Conservation (phyloP, 2,888 invertebrate genomes). For the Epirrhoe alternata region DNA sequence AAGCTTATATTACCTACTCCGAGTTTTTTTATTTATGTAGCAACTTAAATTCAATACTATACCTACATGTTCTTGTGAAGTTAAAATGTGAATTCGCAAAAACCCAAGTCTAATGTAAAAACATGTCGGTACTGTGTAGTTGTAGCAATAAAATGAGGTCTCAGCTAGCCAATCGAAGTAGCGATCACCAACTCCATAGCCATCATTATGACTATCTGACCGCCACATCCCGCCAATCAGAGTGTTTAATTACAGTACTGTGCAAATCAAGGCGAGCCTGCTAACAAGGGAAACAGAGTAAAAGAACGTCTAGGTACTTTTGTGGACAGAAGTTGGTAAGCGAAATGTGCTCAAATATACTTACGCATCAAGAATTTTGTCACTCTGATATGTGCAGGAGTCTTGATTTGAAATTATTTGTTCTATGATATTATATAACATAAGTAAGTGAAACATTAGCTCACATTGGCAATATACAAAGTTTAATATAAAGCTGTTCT, state of each 20-base stretch:
- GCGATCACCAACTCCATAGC: slow-evolving; percentile 16
- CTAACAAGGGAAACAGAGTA: slow-evolving; percentile 55
- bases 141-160: slow-evolving; percentile 5
- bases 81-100: background rate
- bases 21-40: background rate
- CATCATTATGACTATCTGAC: slow-evolving; percentile 33
- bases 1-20: background rate
- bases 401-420: background rate
- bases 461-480: too few relatives aligned
- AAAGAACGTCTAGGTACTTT: slow-evolving; percentile 11
- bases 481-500: too few relatives aligned
- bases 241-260: slow-evolving; percentile 42
- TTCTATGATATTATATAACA: background rate
- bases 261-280: slow-evolving; percentile 44
- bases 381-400: background rate
- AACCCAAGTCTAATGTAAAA: background rate
- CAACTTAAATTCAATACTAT: background rate
- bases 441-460: too few relatives aligned
- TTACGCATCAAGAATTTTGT: background rate
- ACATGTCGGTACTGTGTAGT: background rate
- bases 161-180: slow-evolving; percentile 17
- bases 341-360: background rate
- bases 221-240: slow-evolving; percentile 33
- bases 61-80: background rate
- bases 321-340: slow-evolving; percentile 10